Percentiles rank a stretch among this genome's conserved stretches.
Evolutionary conservation across 2,113 vertebrate genomes (phyloP).

Genomic region (Pomatostomus ruficeps): DNA sequence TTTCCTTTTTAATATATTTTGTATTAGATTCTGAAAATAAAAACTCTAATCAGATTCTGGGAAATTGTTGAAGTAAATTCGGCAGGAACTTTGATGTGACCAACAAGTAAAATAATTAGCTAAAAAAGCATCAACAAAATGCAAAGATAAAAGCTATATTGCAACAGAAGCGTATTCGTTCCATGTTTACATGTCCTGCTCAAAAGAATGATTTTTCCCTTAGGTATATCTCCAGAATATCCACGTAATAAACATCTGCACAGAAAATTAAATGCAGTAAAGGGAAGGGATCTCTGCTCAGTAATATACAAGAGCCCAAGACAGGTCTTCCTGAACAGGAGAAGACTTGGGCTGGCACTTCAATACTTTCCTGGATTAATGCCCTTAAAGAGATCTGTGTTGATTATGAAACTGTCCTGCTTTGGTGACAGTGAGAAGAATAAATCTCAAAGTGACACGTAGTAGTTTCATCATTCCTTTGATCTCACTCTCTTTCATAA

Average conservation of each 20-base stretch:
- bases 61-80: neutral
- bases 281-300: neutral
- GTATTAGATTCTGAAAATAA: neutral
- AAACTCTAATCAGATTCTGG: neutral
- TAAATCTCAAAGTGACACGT: neutral
- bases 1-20: neutral
- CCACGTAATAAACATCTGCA: neutral
- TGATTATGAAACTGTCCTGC: constrained; percentile 42
- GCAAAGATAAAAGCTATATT: neutral
- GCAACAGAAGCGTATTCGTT: neutral
- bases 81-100: neutral
- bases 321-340: neutral
- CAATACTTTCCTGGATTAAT: neutral
- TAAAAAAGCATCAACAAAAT: neutral
- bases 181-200: neutral
- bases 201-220: neutral
- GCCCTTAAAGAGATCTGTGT: neutral
- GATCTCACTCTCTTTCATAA: neutral
- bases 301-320: neutral
- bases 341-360: neutral
- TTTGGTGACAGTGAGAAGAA: constrained; percentile 1
- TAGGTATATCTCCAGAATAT: neutral
- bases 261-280: neutral
- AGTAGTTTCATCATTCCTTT: constrained; percentile 9
- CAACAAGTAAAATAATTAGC: neutral